Evolutionary conservation across 2,797 vertebrate genomes (phyloP), one percentile per base, ranked within the genome.

Genomic region (Sparus aurata): DNA sequence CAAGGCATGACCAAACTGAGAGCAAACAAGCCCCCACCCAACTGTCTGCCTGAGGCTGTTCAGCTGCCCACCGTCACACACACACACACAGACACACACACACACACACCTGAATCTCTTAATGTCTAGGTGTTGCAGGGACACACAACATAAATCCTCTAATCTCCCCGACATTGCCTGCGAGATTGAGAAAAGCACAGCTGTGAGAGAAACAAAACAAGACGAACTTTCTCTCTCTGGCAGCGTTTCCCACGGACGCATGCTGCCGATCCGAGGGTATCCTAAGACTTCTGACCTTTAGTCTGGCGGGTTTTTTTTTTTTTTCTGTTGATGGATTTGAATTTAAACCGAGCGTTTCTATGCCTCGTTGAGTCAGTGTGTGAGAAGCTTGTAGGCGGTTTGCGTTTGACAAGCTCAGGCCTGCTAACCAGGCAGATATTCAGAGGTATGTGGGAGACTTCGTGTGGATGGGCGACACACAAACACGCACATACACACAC

Each of bases 381-480:
- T 87, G 86, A 87, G 87, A 91, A 83, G 75, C 62, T 83, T 47
- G 87, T 75, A 75, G 87, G 90, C 82, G 49, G 74, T 87, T 86
- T 86, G 77, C 5, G 2, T 76, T 65, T 73, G 79, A 90, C 95
- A 94, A 91, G 95, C 91, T 84, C 5, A 61, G 89, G 86, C 95
- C 90, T 94, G 94, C 84, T 84, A 41, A 25, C 62, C 69, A 57
- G 76, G 85, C 80, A 66, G 85, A 86, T 67, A 83, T 61, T 84
- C 73, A 75, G 84, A 89, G 87, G 92, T 91, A 93, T 93, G 92
- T 90, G 85, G 83, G 74, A 91, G 82, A 79, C 79, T 75, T 60
- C 62, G 63, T 70, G 67, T 88, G 68, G 78, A 89, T 85, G 77
- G 73, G 62, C 77, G 34, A 90, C 57, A 71, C 80, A 85, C 81